A percentile compares a stretch with the other conserved stretches of the same genome.
Evolutionary conservation across 2,113 vertebrate genomes (phyloP).

Genomic region (Peromyscus leucopus): DNA sequence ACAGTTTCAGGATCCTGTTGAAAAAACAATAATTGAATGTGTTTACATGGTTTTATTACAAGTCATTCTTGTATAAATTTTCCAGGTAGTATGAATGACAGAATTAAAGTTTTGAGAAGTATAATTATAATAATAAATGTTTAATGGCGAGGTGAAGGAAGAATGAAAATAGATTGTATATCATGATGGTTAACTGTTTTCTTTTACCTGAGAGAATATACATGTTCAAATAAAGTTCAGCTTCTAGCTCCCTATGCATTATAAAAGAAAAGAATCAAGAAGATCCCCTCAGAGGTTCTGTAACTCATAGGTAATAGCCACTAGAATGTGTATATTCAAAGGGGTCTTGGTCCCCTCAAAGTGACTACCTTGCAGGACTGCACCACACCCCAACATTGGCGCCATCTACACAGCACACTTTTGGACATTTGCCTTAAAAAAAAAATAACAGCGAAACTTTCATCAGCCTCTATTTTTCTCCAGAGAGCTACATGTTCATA

Average conservation of each 20-base stretch:
- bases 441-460: neutral
- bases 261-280: constrained; percentile 47
- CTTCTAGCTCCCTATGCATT: neutral
- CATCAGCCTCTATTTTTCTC: neutral
- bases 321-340: constrained; percentile 24
- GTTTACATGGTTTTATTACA: constrained; percentile 44
- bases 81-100: neutral
- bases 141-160: neutral
- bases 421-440: neutral
- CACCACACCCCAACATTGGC: neutral
- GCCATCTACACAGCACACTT: neutral
- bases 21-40: neutral
- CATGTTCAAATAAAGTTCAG: constrained; percentile 17
- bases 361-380: neutral
- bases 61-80: neutral
- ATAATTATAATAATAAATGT: constrained; percentile 49
- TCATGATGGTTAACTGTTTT: neutral
- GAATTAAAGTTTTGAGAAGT: constrained; percentile 33
- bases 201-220: constrained; percentile 41
- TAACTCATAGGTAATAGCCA: constrained; percentile 42
- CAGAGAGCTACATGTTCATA: neutral
- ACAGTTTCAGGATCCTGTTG: neutral
- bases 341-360: neutral
- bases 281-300: neutral
- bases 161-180: neutral